phyloP scores from a whole-genome alignment of 2,113 vertebrate genomes.

The Narcine bancroftii region DNA sequence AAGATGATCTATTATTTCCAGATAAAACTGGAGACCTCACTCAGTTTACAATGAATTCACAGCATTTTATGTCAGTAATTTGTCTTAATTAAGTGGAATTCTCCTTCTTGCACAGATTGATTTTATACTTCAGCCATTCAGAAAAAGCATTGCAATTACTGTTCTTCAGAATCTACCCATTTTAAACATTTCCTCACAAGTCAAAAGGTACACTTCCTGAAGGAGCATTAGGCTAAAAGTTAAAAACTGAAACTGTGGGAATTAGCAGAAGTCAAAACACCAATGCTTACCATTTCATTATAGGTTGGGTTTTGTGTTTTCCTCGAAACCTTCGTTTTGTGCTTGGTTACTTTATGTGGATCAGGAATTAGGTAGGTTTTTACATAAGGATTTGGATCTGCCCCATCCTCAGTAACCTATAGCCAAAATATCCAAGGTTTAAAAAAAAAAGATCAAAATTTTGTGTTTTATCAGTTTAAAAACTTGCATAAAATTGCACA shows the following conservation, averaged over 20 bases:
- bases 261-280: not conserved
- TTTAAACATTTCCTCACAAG: not conserved
- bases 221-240: not conserved
- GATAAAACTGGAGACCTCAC: not conserved
- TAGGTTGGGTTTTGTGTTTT: constrained; percentile 96
- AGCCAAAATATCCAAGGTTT: constrained; percentile 31
- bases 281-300: constrained; percentile 86
- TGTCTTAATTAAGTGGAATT: not conserved
- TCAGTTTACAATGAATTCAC: not conserved
- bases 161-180: not conserved
- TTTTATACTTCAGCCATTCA: not conserved
- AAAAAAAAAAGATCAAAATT: not conserved
- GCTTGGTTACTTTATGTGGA: constrained; percentile 86
- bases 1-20: not conserved
- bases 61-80: not conserved
- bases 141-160: not conserved
- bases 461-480: not conserved
- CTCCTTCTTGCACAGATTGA: not conserved
- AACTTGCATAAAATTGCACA: not conserved
- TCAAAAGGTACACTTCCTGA: not conserved
- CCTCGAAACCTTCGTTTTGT: constrained; percentile 90
- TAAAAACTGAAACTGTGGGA: not conserved
- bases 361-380: constrained; percentile 97
- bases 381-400: constrained; percentile 94
- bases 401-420: constrained; percentile 85